These are phyloP conservation scores for Trididemnum nubilum DNA, from an alignment of 23 tunicate genomes.

Conservation along the genomic window DNA sequence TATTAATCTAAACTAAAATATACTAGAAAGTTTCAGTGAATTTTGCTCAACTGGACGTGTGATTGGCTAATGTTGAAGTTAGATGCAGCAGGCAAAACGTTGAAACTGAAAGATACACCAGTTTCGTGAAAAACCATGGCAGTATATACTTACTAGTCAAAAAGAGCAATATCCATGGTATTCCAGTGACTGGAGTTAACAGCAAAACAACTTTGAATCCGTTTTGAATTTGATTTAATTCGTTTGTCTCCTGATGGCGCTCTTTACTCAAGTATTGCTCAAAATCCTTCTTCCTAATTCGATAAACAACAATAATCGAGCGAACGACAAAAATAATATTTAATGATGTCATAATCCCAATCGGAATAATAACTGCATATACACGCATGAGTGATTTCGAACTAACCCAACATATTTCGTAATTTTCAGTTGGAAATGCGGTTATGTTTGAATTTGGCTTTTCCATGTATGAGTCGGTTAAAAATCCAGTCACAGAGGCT, in stretches of 20 bases:
- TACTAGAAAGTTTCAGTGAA: too few species aligned
- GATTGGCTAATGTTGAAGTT: too few species aligned
- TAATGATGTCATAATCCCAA: not conserved
- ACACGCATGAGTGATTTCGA: not conserved
- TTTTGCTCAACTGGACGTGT: too few species aligned
- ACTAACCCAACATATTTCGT: not conserved
- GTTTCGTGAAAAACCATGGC: too few species aligned
- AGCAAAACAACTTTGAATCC: not conserved
- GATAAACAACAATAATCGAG: not conserved
- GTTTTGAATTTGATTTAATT: not conserved
- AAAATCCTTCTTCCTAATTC: not conserved
- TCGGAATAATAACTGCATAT: not conserved
- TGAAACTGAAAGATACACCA: too few species aligned
- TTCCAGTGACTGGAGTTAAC: not conserved
- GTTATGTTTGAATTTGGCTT: too few species aligned
- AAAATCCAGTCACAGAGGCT: not conserved
- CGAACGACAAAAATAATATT: not conserved
- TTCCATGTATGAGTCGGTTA: not conserved
- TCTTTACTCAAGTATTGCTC: not conserved
- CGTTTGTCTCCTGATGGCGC: not conserved
- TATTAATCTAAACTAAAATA: too few species aligned
- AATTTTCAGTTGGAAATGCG: not conserved
- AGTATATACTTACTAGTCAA: too few species aligned
- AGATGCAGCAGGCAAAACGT: too few species aligned
- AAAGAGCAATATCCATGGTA: not conserved